Evolutionary conservation across 2,888 invertebrate genomes (phyloP).

Genomic region (Scotopteryx bipunctaria): DNA sequence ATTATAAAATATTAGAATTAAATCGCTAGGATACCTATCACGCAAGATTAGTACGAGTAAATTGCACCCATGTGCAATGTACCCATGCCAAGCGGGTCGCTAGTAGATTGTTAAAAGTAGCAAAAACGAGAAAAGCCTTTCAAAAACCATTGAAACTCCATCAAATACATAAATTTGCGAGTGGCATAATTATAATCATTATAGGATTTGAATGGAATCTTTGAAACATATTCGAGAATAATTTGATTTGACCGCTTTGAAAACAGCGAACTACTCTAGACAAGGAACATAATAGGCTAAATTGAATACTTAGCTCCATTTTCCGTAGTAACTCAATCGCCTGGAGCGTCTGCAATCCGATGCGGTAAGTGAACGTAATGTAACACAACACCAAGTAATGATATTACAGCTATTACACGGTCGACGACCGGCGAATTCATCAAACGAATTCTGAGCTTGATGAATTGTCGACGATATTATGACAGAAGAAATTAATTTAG

Average conservation of each 20-base stretch:
- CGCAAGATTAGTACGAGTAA: no score
- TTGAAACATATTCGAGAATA: slow-evolving; percentile 1
- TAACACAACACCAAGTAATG: slow-evolving; percentile 38
- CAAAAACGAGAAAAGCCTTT: no score
- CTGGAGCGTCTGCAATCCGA: slow-evolving; percentile 29
- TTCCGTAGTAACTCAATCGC: slow-evolving; percentile 17
- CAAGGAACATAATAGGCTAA: slow-evolving; percentile 13
- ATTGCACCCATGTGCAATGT: no score
- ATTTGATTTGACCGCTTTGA: not conserved
- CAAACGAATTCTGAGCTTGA: slow-evolving; percentile 18
- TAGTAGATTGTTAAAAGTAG: no score
- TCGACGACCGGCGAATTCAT: slow-evolving; percentile 33
- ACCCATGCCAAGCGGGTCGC: no score
- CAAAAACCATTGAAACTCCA: no score
- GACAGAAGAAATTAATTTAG: slow-evolving; percentile 22
- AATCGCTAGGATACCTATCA: no score
- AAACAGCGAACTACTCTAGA: not conserved
- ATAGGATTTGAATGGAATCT: not conserved
- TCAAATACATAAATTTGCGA: no score
- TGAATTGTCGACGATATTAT: slow-evolving; percentile 12
- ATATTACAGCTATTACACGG: slow-evolving; percentile 41
- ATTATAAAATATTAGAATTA: no score
- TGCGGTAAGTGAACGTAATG: slow-evolving; percentile 38
- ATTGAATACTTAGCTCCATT: slow-evolving; percentile 21
- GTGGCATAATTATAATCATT: no score